Evolutionary conservation across 2,113 vertebrate genomes (phyloP).

Genomic region (Pelusios castaneus): DNA sequence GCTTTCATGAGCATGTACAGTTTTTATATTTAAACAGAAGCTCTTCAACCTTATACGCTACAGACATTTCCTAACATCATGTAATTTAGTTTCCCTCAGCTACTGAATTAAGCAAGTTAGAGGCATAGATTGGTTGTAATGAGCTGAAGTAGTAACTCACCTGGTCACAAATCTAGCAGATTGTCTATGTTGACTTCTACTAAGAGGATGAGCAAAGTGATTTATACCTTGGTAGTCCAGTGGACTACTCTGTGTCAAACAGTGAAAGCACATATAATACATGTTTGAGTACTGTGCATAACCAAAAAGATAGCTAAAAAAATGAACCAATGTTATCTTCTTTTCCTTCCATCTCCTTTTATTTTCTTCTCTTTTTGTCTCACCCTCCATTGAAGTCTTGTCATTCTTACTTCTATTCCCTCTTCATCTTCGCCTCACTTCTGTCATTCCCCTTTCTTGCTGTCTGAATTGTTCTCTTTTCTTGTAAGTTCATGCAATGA

Average conservation of each 20-base stretch:
- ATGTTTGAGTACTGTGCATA: not conserved
- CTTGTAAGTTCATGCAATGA: not conserved
- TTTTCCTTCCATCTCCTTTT: not conserved
- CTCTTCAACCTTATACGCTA: not conserved
- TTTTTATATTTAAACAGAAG: not conserved
- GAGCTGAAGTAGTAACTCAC: not conserved
- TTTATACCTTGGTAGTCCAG: not conserved
- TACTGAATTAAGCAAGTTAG: not conserved
- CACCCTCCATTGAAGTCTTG: not conserved
- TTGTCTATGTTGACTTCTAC: not conserved
- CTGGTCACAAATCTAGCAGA: fast-evolving
- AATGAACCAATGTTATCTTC: not conserved
- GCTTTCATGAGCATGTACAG: not conserved
- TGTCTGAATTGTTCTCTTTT: not conserved
- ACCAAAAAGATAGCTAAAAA: not conserved
- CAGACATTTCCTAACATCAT: fast-evolving
- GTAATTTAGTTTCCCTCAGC: not conserved
- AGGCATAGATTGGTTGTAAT: not conserved
- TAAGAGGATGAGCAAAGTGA: not conserved
- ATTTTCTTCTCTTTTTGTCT: not conserved
- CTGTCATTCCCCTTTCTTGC: not conserved
- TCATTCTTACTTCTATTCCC: not conserved
- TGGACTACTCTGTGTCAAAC: not conserved
- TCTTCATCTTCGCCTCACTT: not conserved
- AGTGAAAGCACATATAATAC: not conserved